These are phyloP conservation scores for Solenopsis fugax DNA, from an alignment of 1,140 invertebrate species.

Conservation along the genomic window DNA sequence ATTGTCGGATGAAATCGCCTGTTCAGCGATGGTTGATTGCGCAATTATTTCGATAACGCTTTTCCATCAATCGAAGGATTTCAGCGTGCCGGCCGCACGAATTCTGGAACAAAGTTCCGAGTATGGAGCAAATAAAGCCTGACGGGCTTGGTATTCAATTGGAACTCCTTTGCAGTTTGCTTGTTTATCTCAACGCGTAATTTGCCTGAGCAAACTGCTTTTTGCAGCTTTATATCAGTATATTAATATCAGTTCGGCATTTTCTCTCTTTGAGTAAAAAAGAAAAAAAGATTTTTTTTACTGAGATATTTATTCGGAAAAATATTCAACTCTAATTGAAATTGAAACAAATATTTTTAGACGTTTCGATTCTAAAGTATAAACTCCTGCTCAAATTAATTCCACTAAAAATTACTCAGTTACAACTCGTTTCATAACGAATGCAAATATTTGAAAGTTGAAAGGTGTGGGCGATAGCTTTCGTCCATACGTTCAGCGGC, in stretches of 20 bases:
- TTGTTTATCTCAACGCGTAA: neutral
- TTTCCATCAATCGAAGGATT: slow-evolving; percentile 51
- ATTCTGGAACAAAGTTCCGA: slow-evolving; percentile 13
- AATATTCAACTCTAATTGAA: neutral
- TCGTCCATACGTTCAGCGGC: neutral
- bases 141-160: slow-evolving; percentile 19
- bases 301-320: neutral
- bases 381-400: neutral
- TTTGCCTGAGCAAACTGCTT: neutral
- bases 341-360: slow-evolving; percentile 15
- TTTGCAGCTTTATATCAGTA: neutral
- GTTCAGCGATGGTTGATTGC: neutral
- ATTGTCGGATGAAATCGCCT: slow-evolving; percentile 1
- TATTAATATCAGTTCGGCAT: neutral
- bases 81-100: neutral
- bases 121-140: slow-evolving; percentile 5
- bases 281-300: neutral
- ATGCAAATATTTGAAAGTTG: slow-evolving; percentile 31
- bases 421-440: slow-evolving; percentile 22
- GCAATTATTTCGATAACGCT: slow-evolving; percentile 50
- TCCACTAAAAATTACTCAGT: neutral
- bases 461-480: neutral
- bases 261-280: neutral
- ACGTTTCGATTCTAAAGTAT: neutral
- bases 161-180: neutral